phyloP scores from a whole-genome alignment of 2,797 vertebrate genomes.

The Gallinago stenura region DNA sequence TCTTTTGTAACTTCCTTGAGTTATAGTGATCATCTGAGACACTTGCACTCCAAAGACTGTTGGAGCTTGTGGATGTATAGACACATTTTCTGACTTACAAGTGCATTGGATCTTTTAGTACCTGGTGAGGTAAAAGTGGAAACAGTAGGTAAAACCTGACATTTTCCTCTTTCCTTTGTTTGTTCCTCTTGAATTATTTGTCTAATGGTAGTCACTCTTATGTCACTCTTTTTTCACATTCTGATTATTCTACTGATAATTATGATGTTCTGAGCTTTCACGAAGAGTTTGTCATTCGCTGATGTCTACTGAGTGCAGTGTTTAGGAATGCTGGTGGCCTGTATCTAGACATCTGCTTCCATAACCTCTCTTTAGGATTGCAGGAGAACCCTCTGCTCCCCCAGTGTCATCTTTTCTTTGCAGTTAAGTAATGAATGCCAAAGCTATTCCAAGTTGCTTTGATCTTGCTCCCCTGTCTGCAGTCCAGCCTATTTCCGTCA shows the following conservation, averaged over 20 bases:
- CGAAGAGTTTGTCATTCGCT: background rate
- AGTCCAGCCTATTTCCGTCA: constrained; percentile 50
- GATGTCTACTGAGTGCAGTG: background rate
- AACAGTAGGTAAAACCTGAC: background rate
- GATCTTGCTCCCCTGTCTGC: background rate
- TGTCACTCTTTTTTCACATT: background rate
- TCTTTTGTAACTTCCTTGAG: background rate
- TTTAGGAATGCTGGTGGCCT: background rate
- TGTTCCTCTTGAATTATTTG: background rate
- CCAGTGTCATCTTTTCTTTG: background rate
- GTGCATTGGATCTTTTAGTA: background rate
- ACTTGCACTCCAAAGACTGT: background rate
- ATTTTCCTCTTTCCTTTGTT: background rate
- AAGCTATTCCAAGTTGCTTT: constrained; percentile 10
- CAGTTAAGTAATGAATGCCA: background rate
- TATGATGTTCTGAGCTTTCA: background rate
- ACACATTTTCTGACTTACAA: background rate
- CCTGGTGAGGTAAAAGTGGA: background rate
- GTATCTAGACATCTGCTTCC: background rate
- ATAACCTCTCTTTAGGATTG: background rate
- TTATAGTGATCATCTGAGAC: background rate
- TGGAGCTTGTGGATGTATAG: background rate
- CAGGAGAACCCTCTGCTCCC: background rate
- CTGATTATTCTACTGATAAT: background rate
- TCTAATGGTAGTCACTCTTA: background rate